These are phyloP conservation scores for Lacanobia wlatinum DNA, from an alignment of 2,888 invertebrate species.

Conservation along the genomic window DNA sequence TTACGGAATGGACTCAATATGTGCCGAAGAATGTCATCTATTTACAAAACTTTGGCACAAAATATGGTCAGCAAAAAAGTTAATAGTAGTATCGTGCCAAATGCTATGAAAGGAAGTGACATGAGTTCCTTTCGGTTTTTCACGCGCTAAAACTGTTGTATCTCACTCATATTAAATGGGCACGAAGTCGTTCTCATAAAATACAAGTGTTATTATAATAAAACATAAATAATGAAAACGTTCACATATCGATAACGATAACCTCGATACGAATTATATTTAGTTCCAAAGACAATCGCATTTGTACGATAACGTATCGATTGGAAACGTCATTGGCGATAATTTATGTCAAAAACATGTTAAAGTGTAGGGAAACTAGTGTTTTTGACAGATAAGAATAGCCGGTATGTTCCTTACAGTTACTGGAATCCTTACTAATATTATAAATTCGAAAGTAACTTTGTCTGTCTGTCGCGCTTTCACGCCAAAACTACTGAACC, in stretches of 20 bases:
- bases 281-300: constrained; percentile 20
- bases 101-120: constrained; percentile 1
- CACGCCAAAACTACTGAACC: no score
- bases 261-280: constrained; percentile 32
- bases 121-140: neutral
- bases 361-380: no score
- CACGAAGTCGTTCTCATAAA: neutral
- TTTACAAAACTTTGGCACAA: constrained; percentile 19
- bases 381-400: no score
- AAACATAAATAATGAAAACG: constrained; percentile 33
- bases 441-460: no score
- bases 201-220: constrained; percentile 26
- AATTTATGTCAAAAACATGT: no score
- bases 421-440: no score
- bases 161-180: neutral
- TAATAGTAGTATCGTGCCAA: constrained; percentile 7
- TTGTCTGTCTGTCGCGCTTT: no score
- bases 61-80: neutral
- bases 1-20: neutral
- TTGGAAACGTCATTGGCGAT: constrained; percentile 8
- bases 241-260: constrained; percentile 35
- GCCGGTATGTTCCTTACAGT: no score
- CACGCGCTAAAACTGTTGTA: neutral
- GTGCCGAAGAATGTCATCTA: constrained; percentile 17
- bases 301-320: constrained; percentile 38